Percentiles rank a stretch among this genome's conserved stretches.
phyloP scores from a whole-genome alignment of 2,888 invertebrate species.

The Dolichopus griseipennis region DNA sequence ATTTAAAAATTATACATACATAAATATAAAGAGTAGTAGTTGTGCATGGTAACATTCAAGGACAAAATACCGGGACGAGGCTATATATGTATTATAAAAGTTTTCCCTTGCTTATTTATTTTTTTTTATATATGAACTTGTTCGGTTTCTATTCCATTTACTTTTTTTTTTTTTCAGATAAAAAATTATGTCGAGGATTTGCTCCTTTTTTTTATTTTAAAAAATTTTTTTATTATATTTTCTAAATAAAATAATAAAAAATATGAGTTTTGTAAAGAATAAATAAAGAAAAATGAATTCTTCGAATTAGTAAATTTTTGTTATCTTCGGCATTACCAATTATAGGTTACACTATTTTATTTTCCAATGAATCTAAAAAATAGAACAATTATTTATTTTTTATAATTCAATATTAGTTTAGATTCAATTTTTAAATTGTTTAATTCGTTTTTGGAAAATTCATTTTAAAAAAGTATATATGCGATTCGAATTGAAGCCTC shows the following conservation, averaged over 20 bases:
- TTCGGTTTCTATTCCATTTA: no score
- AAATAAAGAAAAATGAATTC: neutral
- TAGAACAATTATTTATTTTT: no score
- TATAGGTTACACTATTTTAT: no score
- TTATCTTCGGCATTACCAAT: neutral
- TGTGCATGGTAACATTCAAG: neutral
- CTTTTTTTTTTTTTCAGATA: no score
- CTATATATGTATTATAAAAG: neutral
- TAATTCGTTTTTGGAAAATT: no score
- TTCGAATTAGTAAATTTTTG: neutral
- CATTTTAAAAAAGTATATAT: no score
- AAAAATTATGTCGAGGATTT: conserved; percentile 2
- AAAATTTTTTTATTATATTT: neutral
- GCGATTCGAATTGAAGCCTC: no score
- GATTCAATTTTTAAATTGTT: no score
- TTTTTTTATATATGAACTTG: no score
- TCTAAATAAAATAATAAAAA: neutral
- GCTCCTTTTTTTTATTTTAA: neutral
- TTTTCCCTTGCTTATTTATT: neutral
- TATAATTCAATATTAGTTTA: no score
- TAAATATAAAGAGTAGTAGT: no score
- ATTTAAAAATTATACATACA: neutral
- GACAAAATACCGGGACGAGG: conserved; percentile 8
- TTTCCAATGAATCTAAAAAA: no score
- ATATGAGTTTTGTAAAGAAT: neutral